phyloP scores from a whole-genome alignment of 2,113 vertebrate genomes.

The Hiodon tergisus region DNA sequence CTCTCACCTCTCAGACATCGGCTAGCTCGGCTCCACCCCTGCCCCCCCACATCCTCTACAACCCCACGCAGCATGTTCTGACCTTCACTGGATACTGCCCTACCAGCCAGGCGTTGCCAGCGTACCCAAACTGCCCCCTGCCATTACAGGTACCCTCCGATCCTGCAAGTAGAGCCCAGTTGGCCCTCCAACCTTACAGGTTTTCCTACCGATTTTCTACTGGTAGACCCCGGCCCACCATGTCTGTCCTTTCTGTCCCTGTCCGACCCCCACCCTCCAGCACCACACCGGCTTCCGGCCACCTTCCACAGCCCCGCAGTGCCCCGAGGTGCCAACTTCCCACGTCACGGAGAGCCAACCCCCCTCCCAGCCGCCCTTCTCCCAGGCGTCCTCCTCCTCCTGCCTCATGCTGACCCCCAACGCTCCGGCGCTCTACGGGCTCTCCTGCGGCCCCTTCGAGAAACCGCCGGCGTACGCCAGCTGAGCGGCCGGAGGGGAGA shows the following conservation, averaged over 20 bases:
- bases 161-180: not conserved
- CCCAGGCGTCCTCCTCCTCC: conserved; percentile 62
- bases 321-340: conserved; percentile 58
- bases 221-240: not conserved
- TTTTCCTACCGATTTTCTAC: not conserved
- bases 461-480: conserved; percentile 87
- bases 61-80: conserved; percentile 81
- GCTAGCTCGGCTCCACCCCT: conserved; percentile 56
- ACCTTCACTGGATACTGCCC: conserved; percentile 74
- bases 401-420: conserved; percentile 66
- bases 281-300: conserved; percentile 52
- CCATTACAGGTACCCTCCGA: conserved; percentile 73
- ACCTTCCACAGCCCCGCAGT: conserved; percentile 57
- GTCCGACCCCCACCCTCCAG: conserved; percentile 33
- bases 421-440: conserved; percentile 62
- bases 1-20: conserved; percentile 61
- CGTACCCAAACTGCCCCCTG: conserved; percentile 75
- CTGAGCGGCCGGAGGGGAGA: conserved; percentile 43
- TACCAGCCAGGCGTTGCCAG: conserved; percentile 60
- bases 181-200: not conserved
- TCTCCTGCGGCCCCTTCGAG: conserved; percentile 69
- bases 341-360: conserved; percentile 68
- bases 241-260: conserved; percentile 1
- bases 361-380: conserved; percentile 57
- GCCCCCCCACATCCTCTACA: conserved; percentile 81